Percentiles rank a stretch among this genome's conserved stretches.
phyloP scores from a whole-genome alignment of 2,888 invertebrate genomes.

The Lasioglossum figueresi region DNA sequence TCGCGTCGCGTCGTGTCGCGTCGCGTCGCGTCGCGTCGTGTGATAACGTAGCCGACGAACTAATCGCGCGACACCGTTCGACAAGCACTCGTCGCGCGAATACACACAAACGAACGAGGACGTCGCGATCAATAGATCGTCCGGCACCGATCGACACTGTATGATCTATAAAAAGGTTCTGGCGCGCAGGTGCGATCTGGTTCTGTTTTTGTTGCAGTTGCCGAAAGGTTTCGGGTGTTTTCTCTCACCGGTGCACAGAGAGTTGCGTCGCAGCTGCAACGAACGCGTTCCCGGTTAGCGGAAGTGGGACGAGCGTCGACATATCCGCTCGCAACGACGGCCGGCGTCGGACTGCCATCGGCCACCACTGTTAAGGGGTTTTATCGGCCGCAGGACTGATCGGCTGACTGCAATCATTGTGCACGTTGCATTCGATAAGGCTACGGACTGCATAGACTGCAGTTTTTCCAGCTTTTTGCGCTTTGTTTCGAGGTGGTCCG shows the following conservation, averaged over 20 bases:
- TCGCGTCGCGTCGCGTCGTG: background rate
- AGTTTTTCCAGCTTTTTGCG: background rate
- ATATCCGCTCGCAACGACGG: constrained; percentile 72
- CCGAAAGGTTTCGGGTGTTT: background rate
- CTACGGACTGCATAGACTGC: background rate
- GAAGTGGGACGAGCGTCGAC: constrained; percentile 51
- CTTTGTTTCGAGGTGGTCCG: background rate
- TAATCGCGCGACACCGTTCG: background rate
- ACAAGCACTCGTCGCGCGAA: background rate
- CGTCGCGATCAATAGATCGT: background rate
- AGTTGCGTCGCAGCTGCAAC: constrained; percentile 21
- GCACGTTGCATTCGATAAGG: background rate
- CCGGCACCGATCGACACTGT: background rate
- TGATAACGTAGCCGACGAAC: background rate
- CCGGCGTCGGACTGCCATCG: constrained; percentile 70
- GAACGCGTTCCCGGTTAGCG: constrained; percentile 39
- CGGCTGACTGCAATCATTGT: constrained; percentile 29
- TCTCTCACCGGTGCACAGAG: constrained; percentile 14
- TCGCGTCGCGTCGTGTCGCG: background rate
- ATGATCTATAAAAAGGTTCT: background rate
- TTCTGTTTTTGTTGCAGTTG: background rate
- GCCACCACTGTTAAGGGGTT: constrained; percentile 63
- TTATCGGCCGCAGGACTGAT: constrained; percentile 70
- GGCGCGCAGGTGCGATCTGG: background rate
- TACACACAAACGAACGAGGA: background rate